Evolutionary conservation across 2,888 invertebrate genomes (phyloP).

Genomic region (Oscheius myriophilus): DNA sequence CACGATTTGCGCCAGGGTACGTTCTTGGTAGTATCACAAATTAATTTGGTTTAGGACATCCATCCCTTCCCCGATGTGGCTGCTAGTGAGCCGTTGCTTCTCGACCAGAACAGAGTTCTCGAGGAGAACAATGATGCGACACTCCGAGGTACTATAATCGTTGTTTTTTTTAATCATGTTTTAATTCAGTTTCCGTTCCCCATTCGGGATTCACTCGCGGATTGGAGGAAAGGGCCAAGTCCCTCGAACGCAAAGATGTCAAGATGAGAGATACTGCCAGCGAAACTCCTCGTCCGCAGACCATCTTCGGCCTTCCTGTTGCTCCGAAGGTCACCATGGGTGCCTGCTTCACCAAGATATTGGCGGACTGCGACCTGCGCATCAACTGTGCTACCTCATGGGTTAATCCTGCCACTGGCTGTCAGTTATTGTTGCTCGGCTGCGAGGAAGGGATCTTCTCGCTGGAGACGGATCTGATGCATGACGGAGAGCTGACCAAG

Average conservation of each 20-base stretch:
- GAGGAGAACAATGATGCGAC: constrained; percentile 41
- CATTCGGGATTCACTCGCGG: neutral
- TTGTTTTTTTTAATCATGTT: neutral
- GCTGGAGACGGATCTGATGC: constrained; percentile 93
- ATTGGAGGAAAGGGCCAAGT: neutral
- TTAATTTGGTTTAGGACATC: constrained; percentile 38
- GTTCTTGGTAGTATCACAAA: neutral
- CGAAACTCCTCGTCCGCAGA: constrained; percentile 38
- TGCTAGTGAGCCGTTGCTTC: constrained; percentile 51
- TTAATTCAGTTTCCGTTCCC: neutral
- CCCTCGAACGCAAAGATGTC: too few relatives aligned
- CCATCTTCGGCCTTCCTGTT: constrained; percentile 88
- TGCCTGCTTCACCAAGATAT: constrained; percentile 94
- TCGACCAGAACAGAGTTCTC: constrained; percentile 45
- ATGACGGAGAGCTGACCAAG: constrained; percentile 95
- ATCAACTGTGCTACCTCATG: constrained; percentile 62
- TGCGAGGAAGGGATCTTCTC: constrained; percentile 98
- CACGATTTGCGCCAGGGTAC: constrained; percentile 41
- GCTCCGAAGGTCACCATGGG: constrained; percentile 92
- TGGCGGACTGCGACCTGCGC: constrained; percentile 90
- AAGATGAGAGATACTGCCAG: too few relatives aligned
- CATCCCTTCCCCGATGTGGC: constrained; percentile 57
- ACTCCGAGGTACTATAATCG: constrained; percentile 30
- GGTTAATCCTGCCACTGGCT: constrained; percentile 59
- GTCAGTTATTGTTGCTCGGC: constrained; percentile 90